Conservation (phyloP, 2,888 invertebrate genomes). For the Germaria angustata region DNA sequence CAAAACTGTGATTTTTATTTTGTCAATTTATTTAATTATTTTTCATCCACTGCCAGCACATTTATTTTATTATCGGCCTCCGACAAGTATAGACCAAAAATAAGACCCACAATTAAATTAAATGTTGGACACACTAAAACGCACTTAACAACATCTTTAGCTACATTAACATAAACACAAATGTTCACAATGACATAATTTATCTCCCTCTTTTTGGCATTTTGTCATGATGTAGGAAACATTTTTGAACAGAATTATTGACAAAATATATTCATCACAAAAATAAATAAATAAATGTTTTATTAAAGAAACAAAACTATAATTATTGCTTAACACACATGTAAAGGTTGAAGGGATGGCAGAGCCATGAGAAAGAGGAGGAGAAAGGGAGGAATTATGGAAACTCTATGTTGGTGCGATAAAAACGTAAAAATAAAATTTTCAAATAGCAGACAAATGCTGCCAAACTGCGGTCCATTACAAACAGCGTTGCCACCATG, state of each 20-base stretch:
- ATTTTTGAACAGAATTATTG: slow-evolving; percentile 24
- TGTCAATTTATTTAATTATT: slow-evolving; percentile 19
- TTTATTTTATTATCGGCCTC: background rate
- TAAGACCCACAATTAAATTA: slow-evolving; percentile 25
- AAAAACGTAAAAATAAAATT: slow-evolving; percentile 33
- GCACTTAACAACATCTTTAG: slow-evolving; percentile 16
- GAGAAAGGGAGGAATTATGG: background rate
- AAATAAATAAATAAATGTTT: background rate
- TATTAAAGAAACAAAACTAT: slow-evolving; percentile 26
- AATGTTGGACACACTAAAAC: slow-evolving; percentile 28
- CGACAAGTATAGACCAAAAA: background rate
- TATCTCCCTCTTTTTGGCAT: slow-evolving; percentile 21
- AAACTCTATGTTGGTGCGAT: slow-evolving; percentile 13
- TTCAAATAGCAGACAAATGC: slow-evolving; percentile 1
- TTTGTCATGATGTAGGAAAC: slow-evolving; percentile 8
- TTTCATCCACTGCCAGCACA: slow-evolving; percentile 8
- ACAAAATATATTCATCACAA: background rate
- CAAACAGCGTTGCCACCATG: background rate
- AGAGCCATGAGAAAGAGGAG: no score
- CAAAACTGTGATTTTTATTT: slow-evolving; percentile 43
- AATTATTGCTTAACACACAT: slow-evolving; percentile 23
- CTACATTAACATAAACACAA: background rate
- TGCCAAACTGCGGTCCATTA: background rate
- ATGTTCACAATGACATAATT: slow-evolving; percentile 22
- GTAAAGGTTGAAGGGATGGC: background rate